Conservation (phyloP, 1,140 invertebrate genomes). For the Drosophila tropicalis region DNA sequence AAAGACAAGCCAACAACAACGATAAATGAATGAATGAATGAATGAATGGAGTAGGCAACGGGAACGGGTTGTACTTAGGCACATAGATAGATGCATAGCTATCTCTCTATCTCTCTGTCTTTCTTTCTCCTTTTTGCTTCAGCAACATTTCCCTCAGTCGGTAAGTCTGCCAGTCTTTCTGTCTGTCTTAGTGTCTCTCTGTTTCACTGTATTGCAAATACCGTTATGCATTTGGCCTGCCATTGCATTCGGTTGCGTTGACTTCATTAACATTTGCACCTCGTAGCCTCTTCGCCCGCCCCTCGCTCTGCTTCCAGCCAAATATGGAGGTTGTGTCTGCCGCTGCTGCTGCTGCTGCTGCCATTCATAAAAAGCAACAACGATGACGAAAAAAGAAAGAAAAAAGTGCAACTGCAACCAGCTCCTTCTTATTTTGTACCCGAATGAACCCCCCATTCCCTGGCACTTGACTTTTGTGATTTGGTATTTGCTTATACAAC, state of each 20-base stretch:
- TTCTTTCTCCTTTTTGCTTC: neutral
- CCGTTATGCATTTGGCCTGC: conserved; percentile 73
- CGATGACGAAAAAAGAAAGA: neutral
- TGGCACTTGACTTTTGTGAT: neutral
- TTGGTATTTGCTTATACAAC: conserved; percentile 51
- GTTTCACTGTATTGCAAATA: conserved; percentile 47
- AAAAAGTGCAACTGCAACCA: conserved; percentile 4
- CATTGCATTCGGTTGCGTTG: conserved; percentile 58
- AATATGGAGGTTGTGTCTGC: conserved; percentile 62
- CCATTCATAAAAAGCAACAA: conserved; percentile 68
- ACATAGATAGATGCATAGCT: neutral
- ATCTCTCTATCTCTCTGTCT: conserved; percentile 22
- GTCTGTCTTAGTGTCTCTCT: neutral
- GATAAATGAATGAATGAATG: conserved; percentile 15
- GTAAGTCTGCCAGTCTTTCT: neutral
- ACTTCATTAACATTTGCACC: conserved; percentile 78
- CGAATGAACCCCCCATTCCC: neutral
- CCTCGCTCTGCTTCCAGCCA: conserved; percentile 38
- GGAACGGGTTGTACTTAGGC: conserved; percentile 21
- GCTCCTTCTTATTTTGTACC: neutral
- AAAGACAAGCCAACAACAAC: conserved; percentile 49
- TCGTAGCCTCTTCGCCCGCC: conserved; percentile 37
- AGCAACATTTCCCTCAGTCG: neutral
- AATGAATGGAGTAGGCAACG: conserved; percentile 21
- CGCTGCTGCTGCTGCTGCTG: conserved; percentile 46